Evolutionary conservation across 30 jellyfish, hydroid and myxozoan species (phyloP), one percentile per base, ranked within the genome.

Genomic region (Morbakka virulenta): DNA sequence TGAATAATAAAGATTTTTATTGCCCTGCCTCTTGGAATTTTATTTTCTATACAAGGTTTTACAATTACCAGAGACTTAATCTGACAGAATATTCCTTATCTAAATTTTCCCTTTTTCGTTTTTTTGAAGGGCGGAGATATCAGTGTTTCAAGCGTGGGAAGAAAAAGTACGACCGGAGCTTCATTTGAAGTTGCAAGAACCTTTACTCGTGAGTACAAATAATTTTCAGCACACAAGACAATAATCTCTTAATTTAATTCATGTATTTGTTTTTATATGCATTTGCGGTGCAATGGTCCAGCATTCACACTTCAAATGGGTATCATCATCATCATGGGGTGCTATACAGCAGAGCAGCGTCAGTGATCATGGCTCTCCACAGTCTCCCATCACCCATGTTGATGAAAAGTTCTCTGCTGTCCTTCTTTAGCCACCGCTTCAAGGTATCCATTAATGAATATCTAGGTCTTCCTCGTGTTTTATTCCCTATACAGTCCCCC

Each of bases 121-220:
- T n/a, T n/a, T n/a, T n/a, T n/a, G n/a, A n/a, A n/a, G n/a, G n/a
- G n/a, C n/a, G n/a, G 95, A 84, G 53, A 64, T 33, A 29, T 1
- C 51, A 3, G 47, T 75, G 61, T 84, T 53, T 28, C 41, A 49
- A n/a, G 65, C 52, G 17, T 87, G 96, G 96, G 73, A 77, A 50
- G 73, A 64, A 68, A 67, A 23, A 13, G 32, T 87, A 20, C 89
- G 81, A 3, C 28, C 78, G 20, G 96, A 80, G n/a, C 29, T 87
- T 28, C 27, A 69, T 50, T 29, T 68, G 12, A 69, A 77, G 30
- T 30, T 87, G 66, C 79, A 79, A 72, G 69, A 87, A 35, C 89
- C 94, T 12, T 33, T 87, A 2, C 50, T 87, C 86, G 96, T 87
- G 65, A 2, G 88, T 68, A 2, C 2, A 21, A 64, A 4, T 14